Evolutionary conservation across 2,888 invertebrate genomes (phyloP), one percentile per base, ranked within the genome.

Genomic region (Hypselothyrea guttata): DNA sequence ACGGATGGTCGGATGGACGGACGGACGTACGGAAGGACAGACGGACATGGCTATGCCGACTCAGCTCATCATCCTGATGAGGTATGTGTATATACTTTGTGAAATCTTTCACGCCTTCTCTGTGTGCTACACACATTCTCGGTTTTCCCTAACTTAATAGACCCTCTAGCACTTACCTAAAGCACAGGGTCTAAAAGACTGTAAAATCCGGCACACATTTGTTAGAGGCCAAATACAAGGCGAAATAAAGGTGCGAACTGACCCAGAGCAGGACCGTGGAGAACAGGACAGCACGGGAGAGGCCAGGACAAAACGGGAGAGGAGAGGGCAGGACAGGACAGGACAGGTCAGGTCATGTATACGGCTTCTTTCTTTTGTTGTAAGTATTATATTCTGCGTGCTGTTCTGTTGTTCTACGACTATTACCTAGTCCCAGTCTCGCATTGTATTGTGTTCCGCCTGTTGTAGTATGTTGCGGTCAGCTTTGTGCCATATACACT

Each of bases 241-340:
- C 76, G 83, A 71, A 77, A 73, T 64, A 62, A 84, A 78, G 71
- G 84, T 82, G 78, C 84, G 82, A 78, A 82, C 82, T 78, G 78
- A 84, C 78, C 82, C 78, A 45, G 56, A 56, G 48, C 40, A n/a
- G 4, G 18, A 7, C 7, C 12, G n/a, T 22, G 18, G 16, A 40
- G 38, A 13, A 12, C 18, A 40, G 9, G 13, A 28, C n/a, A n/a
- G n/a, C n/a, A n/a, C n/a, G n/a, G n/a, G n/a, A n/a, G n/a, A n/a
- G n/a, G n/a, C n/a, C n/a, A n/a, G 12, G n/a, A n/a, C 4, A 9
- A 12, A 12, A 34, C 34, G 2, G 22, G 2, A 22, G 3, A 5
- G 22, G 5, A 22, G 2, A 22, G 22, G 22, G 12, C 4, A 9
- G 34, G 34, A 34, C 34, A 1, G 22, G 2, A 22, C 22, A 5